Percentiles rank a stretch among this genome's conserved stretches.
Conservation (phyloP, 2,888 invertebrate genomes). For the Drosophila pullipes region DNA sequence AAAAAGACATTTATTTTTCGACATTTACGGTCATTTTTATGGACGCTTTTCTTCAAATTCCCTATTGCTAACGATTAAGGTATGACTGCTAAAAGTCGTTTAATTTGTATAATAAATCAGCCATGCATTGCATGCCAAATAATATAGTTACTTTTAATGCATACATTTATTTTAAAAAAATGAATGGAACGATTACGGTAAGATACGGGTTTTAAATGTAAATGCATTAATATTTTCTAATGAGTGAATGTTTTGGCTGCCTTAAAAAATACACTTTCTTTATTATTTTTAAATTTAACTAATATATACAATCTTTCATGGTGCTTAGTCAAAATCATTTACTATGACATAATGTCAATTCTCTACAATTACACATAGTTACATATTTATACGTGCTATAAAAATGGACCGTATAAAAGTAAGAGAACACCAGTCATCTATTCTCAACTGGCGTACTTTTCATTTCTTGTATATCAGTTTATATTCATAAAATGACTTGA, state of each 20-base stretch:
- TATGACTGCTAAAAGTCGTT: constrained; percentile 15
- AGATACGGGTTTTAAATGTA: not conserved
- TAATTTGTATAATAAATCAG: constrained; percentile 9
- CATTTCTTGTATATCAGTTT: not conserved
- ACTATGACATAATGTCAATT: not conserved
- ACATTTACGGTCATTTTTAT: constrained; percentile 40
- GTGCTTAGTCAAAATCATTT: not conserved
- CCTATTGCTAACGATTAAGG: constrained; percentile 31
- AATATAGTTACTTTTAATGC: not conserved
- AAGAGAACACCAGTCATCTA: not conserved
- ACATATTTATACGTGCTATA: not conserved
- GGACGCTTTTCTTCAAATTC: constrained; percentile 13
- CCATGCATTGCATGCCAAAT: constrained; percentile 30
- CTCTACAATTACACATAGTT: no score
- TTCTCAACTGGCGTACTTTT: not conserved
- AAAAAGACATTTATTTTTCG: constrained; percentile 39
- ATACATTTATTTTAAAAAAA: not conserved
- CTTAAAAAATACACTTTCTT: no score
- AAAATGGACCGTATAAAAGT: not conserved
- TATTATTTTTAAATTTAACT: no score
- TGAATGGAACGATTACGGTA: not conserved
- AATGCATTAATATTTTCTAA: not conserved
- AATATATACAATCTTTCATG: not conserved
- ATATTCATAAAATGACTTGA: not conserved
- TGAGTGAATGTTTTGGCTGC: not conserved